These are phyloP conservation scores for Acanthosepion esculentum DNA, from an alignment of 2,888 invertebrate genomes.

Conservation along the genomic window DNA sequence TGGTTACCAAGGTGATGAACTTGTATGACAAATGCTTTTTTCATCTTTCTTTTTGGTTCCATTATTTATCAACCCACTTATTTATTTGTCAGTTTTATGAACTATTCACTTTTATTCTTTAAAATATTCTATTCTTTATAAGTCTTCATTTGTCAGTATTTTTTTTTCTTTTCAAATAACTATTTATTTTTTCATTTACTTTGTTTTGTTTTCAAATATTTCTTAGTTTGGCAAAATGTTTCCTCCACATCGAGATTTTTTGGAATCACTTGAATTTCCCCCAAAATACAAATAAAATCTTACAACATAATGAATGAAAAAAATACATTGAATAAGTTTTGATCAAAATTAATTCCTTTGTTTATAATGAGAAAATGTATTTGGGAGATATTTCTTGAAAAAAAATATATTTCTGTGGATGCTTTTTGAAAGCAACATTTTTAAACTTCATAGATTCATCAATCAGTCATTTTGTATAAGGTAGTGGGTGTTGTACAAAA, in stretches of 20 bases:
- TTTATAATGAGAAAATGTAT: slow-evolving; percentile 39
- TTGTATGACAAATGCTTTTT: slow-evolving; percentile 47
- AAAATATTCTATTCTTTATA: not conserved
- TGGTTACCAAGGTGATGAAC: slow-evolving; percentile 48
- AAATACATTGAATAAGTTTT: slow-evolving; percentile 39
- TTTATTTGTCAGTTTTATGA: slow-evolving; percentile 38
- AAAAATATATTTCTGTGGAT: slow-evolving; percentile 4
- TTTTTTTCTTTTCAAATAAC: not conserved
- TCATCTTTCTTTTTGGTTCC: not conserved
- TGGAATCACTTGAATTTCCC: slow-evolving; percentile 24
- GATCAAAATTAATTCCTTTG: slow-evolving; percentile 38
- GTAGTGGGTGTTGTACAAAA: not conserved
- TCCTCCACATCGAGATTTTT: slow-evolving; percentile 44
- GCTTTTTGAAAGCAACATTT: slow-evolving; percentile 4
- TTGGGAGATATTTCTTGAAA: slow-evolving; percentile 37
- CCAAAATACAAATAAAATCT: slow-evolving; percentile 34
- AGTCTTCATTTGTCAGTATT: not conserved
- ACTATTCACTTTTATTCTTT: slow-evolving; percentile 40
- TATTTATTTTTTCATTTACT: slow-evolving; percentile 8
- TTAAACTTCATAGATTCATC: slow-evolving; percentile 2
- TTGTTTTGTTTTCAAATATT: slow-evolving; percentile 37
- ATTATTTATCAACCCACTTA: slow-evolving; percentile 13
- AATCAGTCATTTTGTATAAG: not conserved
- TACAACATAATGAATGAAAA: not conserved
- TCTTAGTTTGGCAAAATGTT: slow-evolving; percentile 41